Evolutionary conservation across 1,140 invertebrate species (phyloP).

Genomic region (Habropoda laboriosa): DNA sequence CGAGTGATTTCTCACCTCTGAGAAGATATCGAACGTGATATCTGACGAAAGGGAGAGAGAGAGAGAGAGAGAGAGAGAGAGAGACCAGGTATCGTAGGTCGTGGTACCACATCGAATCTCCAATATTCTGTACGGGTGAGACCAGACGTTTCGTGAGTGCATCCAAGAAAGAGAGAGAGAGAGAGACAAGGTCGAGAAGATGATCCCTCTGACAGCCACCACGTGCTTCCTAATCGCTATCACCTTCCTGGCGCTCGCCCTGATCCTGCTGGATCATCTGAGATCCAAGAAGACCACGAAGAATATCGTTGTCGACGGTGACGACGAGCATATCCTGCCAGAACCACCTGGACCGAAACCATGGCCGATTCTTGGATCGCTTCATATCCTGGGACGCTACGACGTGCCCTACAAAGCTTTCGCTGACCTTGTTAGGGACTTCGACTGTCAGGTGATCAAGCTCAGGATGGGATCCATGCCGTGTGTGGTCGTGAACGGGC

Average conservation of each 20-base stretch:
- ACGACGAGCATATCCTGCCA: conserved; percentile 46
- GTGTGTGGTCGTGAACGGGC: conserved; percentile 85
- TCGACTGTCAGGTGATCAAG: conserved; percentile 83
- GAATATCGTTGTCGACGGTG: conserved; percentile 37
- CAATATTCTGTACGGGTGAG: no score
- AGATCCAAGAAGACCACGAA: conserved; percentile 57
- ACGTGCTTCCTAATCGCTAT: conserved; percentile 68
- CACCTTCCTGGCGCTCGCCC: conserved; percentile 61
- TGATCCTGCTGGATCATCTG: conserved; percentile 68
- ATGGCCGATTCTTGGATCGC: conserved; percentile 84
- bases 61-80: no score
- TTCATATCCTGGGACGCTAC: conserved; percentile 84
- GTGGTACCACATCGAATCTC: not conserved
- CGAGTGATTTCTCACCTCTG: no score
- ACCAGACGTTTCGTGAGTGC: conserved; percentile 10
- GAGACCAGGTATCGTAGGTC: conserved; percentile 25
- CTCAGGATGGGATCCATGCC: conserved; percentile 84
- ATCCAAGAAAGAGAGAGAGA: no score
- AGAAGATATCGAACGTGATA: no score
- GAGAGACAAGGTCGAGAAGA: conserved; percentile 4
- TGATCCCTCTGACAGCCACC: conserved; percentile 68
- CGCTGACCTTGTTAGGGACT: conserved; percentile 81
- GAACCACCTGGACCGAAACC: conserved; percentile 83
- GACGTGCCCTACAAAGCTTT: conserved; percentile 86
- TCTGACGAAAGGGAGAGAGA: no score